phyloP scores from a whole-genome alignment of 2,113 vertebrate genomes.

The Ciconia stormi region DNA sequence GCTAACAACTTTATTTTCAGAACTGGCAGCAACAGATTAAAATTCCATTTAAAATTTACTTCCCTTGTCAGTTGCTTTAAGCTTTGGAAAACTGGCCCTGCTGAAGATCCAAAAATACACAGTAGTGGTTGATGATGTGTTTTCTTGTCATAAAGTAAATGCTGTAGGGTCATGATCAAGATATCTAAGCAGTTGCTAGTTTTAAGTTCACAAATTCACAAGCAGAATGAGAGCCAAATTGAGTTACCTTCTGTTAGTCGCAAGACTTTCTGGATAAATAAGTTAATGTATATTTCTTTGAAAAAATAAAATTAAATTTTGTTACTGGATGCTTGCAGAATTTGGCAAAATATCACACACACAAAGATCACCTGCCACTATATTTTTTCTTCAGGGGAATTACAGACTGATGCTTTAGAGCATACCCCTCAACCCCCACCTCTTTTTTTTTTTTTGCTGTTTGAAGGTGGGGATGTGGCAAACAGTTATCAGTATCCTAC shows the following conservation, averaged over 20 bases:
- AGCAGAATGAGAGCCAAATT: background rate
- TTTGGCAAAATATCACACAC: background rate
- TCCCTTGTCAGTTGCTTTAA: background rate
- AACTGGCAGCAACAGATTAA: background rate
- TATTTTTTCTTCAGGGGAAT: background rate
- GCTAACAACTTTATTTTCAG: background rate
- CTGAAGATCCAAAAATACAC: background rate
- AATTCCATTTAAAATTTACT: background rate
- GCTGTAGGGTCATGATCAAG: background rate
- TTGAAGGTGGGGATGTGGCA: background rate
- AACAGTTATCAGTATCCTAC: background rate
- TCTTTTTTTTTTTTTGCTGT: background rate
- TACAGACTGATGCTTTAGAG: background rate
- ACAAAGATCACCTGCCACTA: background rate
- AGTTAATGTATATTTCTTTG: background rate
- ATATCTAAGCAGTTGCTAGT: background rate
- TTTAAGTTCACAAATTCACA: constrained; percentile 24
- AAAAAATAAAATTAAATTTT: background rate
- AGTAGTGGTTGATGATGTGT: background rate
- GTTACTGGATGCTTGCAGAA: background rate
- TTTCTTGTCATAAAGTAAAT: background rate
- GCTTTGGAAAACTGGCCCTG: background rate
- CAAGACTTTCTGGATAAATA: background rate
- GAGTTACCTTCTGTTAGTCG: background rate
- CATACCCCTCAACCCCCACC: accelerated